phyloP scores from a whole-genome alignment of 2,888 invertebrate species.

The Notodonta ziczac region DNA sequence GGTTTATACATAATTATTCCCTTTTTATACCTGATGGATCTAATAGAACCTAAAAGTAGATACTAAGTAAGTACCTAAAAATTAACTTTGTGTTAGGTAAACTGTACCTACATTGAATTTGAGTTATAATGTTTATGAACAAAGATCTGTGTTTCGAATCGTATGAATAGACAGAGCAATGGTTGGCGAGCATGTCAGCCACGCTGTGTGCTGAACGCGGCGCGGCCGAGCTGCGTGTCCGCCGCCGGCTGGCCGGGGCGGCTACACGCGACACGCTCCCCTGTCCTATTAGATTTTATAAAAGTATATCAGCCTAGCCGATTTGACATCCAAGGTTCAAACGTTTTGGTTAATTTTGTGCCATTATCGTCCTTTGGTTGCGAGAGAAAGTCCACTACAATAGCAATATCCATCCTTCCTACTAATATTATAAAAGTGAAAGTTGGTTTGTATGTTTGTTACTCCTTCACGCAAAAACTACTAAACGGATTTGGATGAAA shows the following conservation, averaged over 20 bases:
- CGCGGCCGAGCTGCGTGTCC: slow-evolving; percentile 61
- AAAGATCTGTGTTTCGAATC: slow-evolving; percentile 12
- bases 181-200: slow-evolving; percentile 53
- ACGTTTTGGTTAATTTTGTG: not conserved
- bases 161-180: slow-evolving; percentile 37
- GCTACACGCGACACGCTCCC: slow-evolving; percentile 1
- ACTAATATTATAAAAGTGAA: too few species aligned
- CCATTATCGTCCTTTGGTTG: not conserved
- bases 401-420: too few species aligned
- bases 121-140: not conserved
- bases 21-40: too few species aligned
- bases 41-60: too few species aligned
- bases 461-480: too few species aligned
- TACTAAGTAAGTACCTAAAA: too few species aligned
- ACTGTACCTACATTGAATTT: too few species aligned
- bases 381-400: not conserved
- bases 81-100: too few species aligned
- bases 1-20: too few species aligned
- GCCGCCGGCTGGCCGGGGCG: slow-evolving; percentile 59
- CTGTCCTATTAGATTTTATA: not conserved
- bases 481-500: too few species aligned
- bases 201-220: slow-evolving; percentile 54
- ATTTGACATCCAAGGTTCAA: not conserved
- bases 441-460: too few species aligned
- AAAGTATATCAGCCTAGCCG: not conserved